Evolutionary conservation across 1,140 invertebrate genomes (phyloP).

Genomic region (Papilio xuthus): DNA sequence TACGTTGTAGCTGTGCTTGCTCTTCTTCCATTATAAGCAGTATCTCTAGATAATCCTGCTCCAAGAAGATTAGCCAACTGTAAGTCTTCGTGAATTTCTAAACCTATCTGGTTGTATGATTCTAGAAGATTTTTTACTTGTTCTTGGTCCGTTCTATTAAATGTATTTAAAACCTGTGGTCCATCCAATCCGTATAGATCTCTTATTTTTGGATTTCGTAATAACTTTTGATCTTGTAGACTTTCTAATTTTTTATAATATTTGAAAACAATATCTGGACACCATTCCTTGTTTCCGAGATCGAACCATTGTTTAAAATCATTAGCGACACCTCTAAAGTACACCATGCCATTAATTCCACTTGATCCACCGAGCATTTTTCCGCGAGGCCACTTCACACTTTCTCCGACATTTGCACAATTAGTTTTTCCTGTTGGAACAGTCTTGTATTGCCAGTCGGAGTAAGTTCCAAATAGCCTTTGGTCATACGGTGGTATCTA

Average conservation of each 20-base stretch:
- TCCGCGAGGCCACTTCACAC: constrained; percentile 82
- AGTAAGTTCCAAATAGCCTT: constrained; percentile 65
- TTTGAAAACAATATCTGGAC: constrained; percentile 70
- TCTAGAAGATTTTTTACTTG: constrained; percentile 65
- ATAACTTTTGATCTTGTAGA: constrained; percentile 51
- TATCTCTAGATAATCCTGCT: constrained; percentile 60
- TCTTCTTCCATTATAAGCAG: constrained; percentile 79
- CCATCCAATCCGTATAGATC: constrained; percentile 54
- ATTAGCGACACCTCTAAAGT: constrained; percentile 84
- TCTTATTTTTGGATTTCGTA: constrained; percentile 42
- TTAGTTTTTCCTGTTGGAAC: constrained; percentile 31
- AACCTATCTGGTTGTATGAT: constrained; percentile 59
- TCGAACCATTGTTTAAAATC: constrained; percentile 86
- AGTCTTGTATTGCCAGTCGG: constrained; percentile 85
- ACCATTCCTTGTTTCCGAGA: constrained; percentile 84
- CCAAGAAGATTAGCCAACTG: constrained; percentile 65
- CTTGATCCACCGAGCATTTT: constrained; percentile 88
- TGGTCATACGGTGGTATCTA: constrained; percentile 78
- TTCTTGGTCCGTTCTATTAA: constrained; percentile 49
- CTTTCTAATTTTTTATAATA: constrained; percentile 59
- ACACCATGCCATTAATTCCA: constrained; percentile 90
- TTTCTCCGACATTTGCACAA: constrained; percentile 3
- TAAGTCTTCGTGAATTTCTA: constrained; percentile 57
- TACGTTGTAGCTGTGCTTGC: constrained; percentile 83
- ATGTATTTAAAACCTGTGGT: constrained; percentile 53